Percentiles rank a stretch among this genome's conserved stretches.
Evolutionary conservation across 2,888 invertebrate species (phyloP).

Genomic region (Drosophila aldrichi): DNA sequence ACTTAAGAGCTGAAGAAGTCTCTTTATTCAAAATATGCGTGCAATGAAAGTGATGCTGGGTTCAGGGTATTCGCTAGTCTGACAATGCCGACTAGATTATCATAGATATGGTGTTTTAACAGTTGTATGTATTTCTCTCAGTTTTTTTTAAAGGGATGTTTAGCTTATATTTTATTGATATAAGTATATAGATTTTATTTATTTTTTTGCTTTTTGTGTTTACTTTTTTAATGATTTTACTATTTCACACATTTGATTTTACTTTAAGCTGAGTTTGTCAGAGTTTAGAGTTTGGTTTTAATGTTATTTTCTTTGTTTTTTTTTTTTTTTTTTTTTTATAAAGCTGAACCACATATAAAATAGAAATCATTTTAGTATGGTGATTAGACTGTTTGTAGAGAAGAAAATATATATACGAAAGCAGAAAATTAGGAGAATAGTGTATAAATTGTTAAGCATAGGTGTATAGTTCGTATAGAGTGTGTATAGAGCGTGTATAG

Average conservation of each 20-base stretch:
- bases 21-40: too few species aligned
- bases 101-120: constrained; percentile 23
- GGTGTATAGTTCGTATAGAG: constrained; percentile 24
- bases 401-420: constrained; percentile 47
- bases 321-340: constrained; percentile 59
- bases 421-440: constrained; percentile 31
- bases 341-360: constrained; percentile 86
- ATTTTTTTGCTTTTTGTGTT: constrained; percentile 5
- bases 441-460: constrained; percentile 35
- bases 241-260: constrained; percentile 17
- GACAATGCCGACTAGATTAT: constrained; percentile 1
- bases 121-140: constrained; percentile 13
- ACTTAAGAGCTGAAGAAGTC: too few species aligned
- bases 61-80: not conserved
- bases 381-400: constrained; percentile 72
- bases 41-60: constrained; percentile 1
- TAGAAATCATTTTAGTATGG: constrained; percentile 86
- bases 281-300: constrained; percentile 34
- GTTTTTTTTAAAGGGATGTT: constrained; percentile 2
- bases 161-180: constrained; percentile 44
- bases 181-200: constrained; percentile 23
- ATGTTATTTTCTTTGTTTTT: constrained; percentile 40
- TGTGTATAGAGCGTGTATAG: constrained; percentile 20
- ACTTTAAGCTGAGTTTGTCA: constrained; percentile 51
- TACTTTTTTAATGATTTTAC: constrained; percentile 19